Evolutionary conservation across 2,113 vertebrate species (phyloP), one percentile per base, ranked within the genome.

Genomic region (Leucopsar rothschildi): DNA sequence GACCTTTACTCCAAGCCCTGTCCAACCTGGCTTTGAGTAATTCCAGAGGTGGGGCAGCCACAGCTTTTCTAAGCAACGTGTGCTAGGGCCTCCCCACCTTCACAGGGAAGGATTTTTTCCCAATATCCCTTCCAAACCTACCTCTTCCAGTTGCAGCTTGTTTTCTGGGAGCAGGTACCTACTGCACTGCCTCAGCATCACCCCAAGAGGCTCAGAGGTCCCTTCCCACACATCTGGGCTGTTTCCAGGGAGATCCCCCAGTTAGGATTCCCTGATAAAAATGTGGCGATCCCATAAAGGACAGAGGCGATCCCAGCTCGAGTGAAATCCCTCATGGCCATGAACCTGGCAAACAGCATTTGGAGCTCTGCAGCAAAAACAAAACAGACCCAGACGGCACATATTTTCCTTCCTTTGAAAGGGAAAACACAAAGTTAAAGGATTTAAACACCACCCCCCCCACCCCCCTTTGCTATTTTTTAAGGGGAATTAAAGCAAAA

Each of bases 391-490:
- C 94, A 90, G 93, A 72, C 80, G n/a, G 94, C 63, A 82, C 92
- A 94, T 93, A 95, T 94, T 97, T 97, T 91, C 93, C 77, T 83
- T 57, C 86, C 95, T 97, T 96, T 97, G 95, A 97, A 96, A 95
- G 78, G 83, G 22, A 88, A 96, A 97, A 95, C 92, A 94, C 77
- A 64, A 95, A 95, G 68, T 89, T 88, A 89, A 82, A 81, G 95
- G 94, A 92, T 92, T 96, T 96, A 92, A 72, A 29, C 18, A 6
- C 11, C 6, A 37, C 4, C 6, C 9, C 6, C 4, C 5, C 11
- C 10, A 3, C 37, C 25, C 31, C 15, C 15, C 24, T 14, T 3
- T 3, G 0, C 7, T 57, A 29, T 39, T 70, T 70, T 88, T 85
- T 14, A 21, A 52, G 60, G 60, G 89, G 93, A 97, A 97, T 97